Conservation (phyloP, 1,140 invertebrate species). For the Zaprionus africanus region DNA sequence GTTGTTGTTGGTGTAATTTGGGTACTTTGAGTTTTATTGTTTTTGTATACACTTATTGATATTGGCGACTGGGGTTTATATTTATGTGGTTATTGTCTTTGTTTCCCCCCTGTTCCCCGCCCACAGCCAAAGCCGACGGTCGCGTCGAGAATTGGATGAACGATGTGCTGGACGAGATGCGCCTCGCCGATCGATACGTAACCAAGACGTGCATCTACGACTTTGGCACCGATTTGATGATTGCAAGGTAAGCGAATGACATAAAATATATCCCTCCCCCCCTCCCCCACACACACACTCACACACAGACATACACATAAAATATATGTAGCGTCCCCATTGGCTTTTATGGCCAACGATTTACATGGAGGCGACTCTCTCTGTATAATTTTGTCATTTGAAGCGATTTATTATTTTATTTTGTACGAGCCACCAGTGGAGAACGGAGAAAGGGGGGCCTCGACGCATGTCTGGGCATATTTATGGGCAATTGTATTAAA, state of each 20-base stretch:
- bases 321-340: background rate
- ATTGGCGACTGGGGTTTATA: slow-evolving; percentile 82
- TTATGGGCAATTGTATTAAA: slow-evolving; percentile 83
- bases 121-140: slow-evolving; percentile 86
- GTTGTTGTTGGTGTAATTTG: slow-evolving; percentile 39
- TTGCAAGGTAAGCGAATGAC: slow-evolving; percentile 76
- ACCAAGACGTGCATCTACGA: slow-evolving; percentile 95
- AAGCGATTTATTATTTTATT: slow-evolving; percentile 81
- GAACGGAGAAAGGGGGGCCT: too few species aligned
- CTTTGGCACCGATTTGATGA: slow-evolving; percentile 90
- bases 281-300: slow-evolving; percentile 32
- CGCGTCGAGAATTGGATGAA: slow-evolving; percentile 97
- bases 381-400: slow-evolving; percentile 84
- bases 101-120: slow-evolving; percentile 4
- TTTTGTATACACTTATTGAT: slow-evolving; percentile 82
- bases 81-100: slow-evolving; percentile 80
- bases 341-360: slow-evolving; percentile 70
- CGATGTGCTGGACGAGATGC: slow-evolving; percentile 92
- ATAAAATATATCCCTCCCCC: slow-evolving; percentile 52
- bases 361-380: slow-evolving; percentile 62
- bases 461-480: slow-evolving; percentile 66
- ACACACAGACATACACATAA: background rate
- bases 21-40: slow-evolving; percentile 70
- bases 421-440: slow-evolving; percentile 55
- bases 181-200: slow-evolving; percentile 91